Percentiles rank a stretch among this genome's conserved stretches.
phyloP scores from a whole-genome alignment of 2,113 vertebrate genomes.

The Australoheros scitulus region DNA sequence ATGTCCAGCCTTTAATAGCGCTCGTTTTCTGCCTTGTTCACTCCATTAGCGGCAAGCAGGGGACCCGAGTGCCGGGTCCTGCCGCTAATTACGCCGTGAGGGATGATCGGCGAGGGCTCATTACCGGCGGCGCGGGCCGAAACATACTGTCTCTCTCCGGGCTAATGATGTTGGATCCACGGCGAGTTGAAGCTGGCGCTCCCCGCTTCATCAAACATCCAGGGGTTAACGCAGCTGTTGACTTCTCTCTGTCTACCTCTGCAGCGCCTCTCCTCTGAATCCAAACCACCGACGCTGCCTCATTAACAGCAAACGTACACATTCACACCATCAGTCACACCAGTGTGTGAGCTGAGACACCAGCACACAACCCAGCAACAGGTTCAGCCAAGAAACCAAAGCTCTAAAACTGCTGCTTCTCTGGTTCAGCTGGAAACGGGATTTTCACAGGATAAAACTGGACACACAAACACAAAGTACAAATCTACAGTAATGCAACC shows the following conservation, averaged over 20 bases:
- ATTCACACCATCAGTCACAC: background rate
- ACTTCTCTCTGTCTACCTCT: constrained; percentile 38
- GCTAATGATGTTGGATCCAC: constrained; percentile 78
- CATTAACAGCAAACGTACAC: constrained; percentile 15
- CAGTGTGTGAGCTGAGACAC: background rate
- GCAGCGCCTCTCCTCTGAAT: background rate
- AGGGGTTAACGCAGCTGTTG: constrained; percentile 71
- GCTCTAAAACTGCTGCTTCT: background rate
- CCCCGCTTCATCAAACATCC: constrained; percentile 68
- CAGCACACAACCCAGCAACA: background rate
- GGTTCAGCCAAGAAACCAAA: background rate
- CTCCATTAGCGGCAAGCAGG: constrained; percentile 64
- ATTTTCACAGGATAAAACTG: background rate
- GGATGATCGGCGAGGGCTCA: constrained; percentile 76
- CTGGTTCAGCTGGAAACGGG: background rate
- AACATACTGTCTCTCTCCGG: constrained; percentile 75
- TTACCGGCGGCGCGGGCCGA: constrained; percentile 65
- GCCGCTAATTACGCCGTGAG: constrained; percentile 78
- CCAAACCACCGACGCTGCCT: background rate
- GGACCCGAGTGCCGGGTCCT: constrained; percentile 38
- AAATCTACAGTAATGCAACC: background rate
- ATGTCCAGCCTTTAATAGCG: constrained; percentile 59
- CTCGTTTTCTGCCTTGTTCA: constrained; percentile 73
- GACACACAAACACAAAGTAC: background rate
- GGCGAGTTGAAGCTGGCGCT: constrained; percentile 46